Evolutionary conservation across 64 coral and sea anemone genomes (phyloP).

Genomic region (Pocillopora verrucosa): DNA sequence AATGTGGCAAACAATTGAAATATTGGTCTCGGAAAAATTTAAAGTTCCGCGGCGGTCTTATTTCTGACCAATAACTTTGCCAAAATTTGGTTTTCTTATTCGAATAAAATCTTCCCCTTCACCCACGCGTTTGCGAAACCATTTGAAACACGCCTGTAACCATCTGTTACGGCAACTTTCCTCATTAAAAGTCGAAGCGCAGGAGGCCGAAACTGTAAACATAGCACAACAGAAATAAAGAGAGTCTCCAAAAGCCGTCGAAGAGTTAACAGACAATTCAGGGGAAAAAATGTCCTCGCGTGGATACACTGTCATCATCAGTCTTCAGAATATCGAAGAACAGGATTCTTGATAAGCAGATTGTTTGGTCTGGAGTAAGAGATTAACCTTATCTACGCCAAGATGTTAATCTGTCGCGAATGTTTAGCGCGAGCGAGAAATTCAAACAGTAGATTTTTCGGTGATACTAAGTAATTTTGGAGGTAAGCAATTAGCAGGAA

Average conservation of each 20-base stretch:
- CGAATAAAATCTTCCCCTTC: not conserved
- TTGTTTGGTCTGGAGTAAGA: not conserved
- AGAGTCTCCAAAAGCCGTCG: not conserved
- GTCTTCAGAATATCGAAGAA: not conserved
- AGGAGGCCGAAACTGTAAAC: not conserved
- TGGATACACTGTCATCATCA: not conserved
- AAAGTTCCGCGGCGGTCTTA: not conserved
- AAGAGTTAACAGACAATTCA: not conserved
- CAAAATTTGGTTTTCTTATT: not conserved
- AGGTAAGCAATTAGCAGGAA: not conserved
- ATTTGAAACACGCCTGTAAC: not conserved
- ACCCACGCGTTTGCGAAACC: not conserved
- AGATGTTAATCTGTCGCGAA: constrained; percentile 5
- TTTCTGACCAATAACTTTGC: not conserved
- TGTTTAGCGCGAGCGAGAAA: not conserved
- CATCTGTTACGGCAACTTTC: not conserved
- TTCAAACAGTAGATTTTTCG: not conserved
- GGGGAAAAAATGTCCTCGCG: not conserved
- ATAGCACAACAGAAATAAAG: not conserved
- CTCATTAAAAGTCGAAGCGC: constrained; percentile 6
- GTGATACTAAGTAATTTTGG: not conserved
- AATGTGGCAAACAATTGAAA: not conserved
- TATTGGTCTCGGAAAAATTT: not conserved
- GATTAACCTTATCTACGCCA: not conserved
- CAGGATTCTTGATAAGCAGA: not conserved